Evolutionary conservation across 2,797 vertebrate species (phyloP), one percentile per base, ranked within the genome.

Genomic region (Muscicapa striata): DNA sequence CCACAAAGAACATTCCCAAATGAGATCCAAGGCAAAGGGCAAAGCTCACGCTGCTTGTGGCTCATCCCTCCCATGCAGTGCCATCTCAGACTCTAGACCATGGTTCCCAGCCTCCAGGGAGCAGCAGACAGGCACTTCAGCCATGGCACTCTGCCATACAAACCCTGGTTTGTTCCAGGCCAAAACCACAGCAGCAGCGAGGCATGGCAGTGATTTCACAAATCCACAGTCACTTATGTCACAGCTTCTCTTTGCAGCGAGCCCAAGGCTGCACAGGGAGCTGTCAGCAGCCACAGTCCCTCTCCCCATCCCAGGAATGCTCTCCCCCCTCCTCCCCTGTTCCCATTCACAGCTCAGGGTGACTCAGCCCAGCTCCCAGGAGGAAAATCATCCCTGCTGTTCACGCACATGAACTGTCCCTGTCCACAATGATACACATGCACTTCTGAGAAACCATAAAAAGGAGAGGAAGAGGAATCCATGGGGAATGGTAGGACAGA

Each of bases 81-180:
- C 54, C 34, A 45, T 32, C 70, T 90, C 69, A 86, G 43, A 41
- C 6, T 5, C 57, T 85, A 86, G 80, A 72, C 2, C 15, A 12
- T 0, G 20, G 23, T 11, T 55, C 34, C 48, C 87, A 23, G 63
- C 84, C 89, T 89, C 58, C 34, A 72, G 69, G 74, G 73, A 87
- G 62, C 23, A 7, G 45, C 52, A 95, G 48, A 74, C 85, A 94
- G 94, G 88, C 51, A 41, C 55, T 96, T 95, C 17, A 87, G 78
- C 61, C 68, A 67, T 41, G 93, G 92, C 59, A 82, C 41, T 21
- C 58, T 74, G 67, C 2, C 58, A 72, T 26, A 94, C 45, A 97
- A 94, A 95, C 49, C 38, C 45, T 38, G 62, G 94, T 91, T 88
- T 96, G 87, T 94, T 75, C 73, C 64, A 54, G 95, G 89, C 91